Conservation (phyloP, 2,797 vertebrate genomes). For the Chlorospingus flavigularis region DNA sequence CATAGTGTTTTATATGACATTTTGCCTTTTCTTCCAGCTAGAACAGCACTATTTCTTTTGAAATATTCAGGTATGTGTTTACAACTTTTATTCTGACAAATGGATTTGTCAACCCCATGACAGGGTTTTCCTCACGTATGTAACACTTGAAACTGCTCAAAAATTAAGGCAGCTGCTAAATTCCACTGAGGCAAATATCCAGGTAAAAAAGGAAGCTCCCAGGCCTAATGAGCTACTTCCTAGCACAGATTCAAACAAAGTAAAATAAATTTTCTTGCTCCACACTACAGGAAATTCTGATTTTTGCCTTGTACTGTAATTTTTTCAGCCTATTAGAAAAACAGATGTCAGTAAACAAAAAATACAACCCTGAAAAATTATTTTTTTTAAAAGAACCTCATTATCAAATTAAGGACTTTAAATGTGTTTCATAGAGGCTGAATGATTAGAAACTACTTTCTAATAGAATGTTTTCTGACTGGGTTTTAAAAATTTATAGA, state of each 20-base stretch:
- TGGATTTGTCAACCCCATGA: background rate
- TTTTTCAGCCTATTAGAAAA: background rate
- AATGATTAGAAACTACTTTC: background rate
- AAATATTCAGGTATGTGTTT: background rate
- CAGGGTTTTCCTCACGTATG: background rate
- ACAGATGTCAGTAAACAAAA: background rate
- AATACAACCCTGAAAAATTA: fast-evolving
- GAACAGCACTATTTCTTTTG: background rate
- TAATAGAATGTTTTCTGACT: background rate
- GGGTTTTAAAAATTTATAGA: background rate
- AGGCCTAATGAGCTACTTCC: background rate
- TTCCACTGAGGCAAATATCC: background rate
- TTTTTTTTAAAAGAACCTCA: background rate
- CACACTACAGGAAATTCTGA: fast-evolving
- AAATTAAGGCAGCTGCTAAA: background rate
- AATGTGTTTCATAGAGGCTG: background rate
- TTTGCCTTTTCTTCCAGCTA: background rate
- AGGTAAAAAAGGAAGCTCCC: background rate
- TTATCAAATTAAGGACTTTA: background rate
- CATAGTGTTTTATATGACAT: background rate
- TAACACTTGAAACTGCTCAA: background rate
- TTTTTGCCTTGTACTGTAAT: background rate
- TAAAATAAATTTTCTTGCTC: background rate
- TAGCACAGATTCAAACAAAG: background rate
- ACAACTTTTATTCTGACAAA: background rate